Percentiles rank a stretch among this genome's conserved stretches.
Conservation (phyloP, 2,797 vertebrate genomes). For the Characodon lateralis region DNA sequence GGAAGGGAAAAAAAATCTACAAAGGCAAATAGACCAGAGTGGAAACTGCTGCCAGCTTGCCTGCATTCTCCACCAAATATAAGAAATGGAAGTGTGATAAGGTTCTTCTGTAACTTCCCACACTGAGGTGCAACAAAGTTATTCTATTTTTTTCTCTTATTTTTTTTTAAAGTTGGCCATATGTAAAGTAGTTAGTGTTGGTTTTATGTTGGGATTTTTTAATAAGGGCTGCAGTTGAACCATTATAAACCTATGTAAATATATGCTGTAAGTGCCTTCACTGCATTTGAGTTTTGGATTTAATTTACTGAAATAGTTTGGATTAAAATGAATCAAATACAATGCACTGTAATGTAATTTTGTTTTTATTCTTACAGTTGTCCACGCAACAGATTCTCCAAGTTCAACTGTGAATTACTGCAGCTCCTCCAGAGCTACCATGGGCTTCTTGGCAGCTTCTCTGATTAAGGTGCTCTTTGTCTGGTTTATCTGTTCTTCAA, state of each 20-base stretch:
- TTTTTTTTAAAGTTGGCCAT: slow-evolving; percentile 9
- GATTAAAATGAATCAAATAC: too few relatives aligned
- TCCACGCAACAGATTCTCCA: too few relatives aligned
- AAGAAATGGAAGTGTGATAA: slow-evolving; percentile 69
- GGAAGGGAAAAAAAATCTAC: slow-evolving; percentile 53
- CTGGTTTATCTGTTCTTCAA: too few relatives aligned
- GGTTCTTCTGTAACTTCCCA: slow-evolving; percentile 58
- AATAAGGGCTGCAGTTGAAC: background rate
- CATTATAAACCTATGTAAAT: background rate
- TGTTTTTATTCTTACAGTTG: too few relatives aligned
- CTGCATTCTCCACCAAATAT: slow-evolving; percentile 61
- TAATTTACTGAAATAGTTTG: background rate
- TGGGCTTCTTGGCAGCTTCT: too few relatives aligned
- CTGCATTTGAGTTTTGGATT: background rate
- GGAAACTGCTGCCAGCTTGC: slow-evolving; percentile 56
- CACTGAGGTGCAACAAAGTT: slow-evolving; percentile 6
- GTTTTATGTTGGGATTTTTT: background rate
- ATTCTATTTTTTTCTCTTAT: background rate
- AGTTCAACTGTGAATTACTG: too few relatives aligned
- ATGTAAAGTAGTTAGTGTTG: background rate
- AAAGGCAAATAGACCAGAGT: slow-evolving; percentile 74
- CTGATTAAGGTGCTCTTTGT: too few relatives aligned
- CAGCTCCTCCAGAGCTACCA: too few relatives aligned
- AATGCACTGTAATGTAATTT: too few relatives aligned
- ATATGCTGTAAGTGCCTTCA: background rate